phyloP scores from a whole-genome alignment of 2,888 invertebrate species.

The Patella depressa region DNA sequence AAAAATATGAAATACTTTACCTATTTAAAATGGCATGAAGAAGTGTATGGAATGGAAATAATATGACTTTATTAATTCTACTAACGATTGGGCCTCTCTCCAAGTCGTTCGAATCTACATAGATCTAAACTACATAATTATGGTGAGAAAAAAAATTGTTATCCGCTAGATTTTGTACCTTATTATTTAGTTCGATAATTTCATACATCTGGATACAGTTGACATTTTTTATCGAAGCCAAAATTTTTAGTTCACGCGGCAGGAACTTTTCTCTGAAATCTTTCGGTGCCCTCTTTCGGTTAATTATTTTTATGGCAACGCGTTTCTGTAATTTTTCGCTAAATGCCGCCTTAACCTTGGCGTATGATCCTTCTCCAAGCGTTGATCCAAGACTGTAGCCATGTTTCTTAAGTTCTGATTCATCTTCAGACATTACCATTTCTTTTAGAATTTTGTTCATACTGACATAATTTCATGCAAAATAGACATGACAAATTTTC shows the following conservation, averaged over 20 bases:
- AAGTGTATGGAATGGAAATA: too few species aligned
- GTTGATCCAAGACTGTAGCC: constrained; percentile 74
- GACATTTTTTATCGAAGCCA: constrained; percentile 83
- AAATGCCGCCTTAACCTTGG: constrained; percentile 81
- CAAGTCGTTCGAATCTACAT: too few species aligned
- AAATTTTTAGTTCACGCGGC: constrained; percentile 84
- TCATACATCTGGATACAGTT: constrained; percentile 84
- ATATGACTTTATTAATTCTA: too few species aligned
- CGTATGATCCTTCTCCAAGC: constrained; percentile 69
- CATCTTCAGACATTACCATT: constrained; percentile 56
- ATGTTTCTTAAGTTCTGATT: constrained; percentile 64
- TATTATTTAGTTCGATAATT: constrained; percentile 79
- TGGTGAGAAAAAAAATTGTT: too few species aligned
- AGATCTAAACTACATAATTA: too few species aligned
- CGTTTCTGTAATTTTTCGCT: constrained; percentile 55
- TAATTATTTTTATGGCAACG: constrained; percentile 79
- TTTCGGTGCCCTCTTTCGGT: constrained; percentile 78
- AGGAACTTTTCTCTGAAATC: constrained; percentile 86
- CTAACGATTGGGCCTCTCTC: too few species aligned
- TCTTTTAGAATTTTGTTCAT: background rate
- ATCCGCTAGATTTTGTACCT: constrained; percentile 22
- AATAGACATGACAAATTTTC: background rate
- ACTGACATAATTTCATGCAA: background rate
- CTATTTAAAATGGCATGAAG: too few species aligned
- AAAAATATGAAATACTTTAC: too few species aligned